These are phyloP conservation scores for Delphinapterus leucas DNA, from an alignment of 2,113 vertebrate species.

Conservation along the genomic window DNA sequence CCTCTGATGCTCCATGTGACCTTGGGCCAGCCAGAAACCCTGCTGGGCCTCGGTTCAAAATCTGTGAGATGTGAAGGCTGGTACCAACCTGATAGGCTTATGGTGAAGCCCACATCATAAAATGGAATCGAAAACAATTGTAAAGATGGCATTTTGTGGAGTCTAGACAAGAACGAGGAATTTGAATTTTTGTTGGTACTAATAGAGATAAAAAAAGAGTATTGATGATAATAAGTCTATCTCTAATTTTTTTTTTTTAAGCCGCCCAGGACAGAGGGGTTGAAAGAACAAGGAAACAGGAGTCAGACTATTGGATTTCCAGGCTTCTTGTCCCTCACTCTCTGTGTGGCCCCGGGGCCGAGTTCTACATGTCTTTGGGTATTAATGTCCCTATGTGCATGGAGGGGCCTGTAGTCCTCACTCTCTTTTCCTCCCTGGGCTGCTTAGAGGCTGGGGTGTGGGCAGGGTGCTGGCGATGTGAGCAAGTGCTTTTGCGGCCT, in stretches of 20 bases:
- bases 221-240: not conserved
- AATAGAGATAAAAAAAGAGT: not conserved
- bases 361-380: not conserved
- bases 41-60: not conserved
- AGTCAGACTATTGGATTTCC: not conserved
- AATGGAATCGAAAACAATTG: not conserved
- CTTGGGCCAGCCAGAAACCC: not conserved
- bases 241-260: not conserved
- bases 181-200: not conserved
- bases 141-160: not conserved
- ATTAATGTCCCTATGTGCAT: not conserved
- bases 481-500: accelerated
- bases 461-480: not conserved
- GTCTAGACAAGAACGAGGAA: not conserved
- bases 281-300: not conserved
- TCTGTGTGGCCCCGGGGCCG: not conserved
- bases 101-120: not conserved
- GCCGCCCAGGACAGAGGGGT: not conserved
- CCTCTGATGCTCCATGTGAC: accelerated
- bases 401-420: not conserved
- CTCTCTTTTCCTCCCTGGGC: not conserved
- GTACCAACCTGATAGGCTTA: not conserved
- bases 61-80: not conserved
- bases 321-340: not conserved
- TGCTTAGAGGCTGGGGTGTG: accelerated